Evolutionary conservation across 1,140 invertebrate genomes (phyloP).

Genomic region (Bombus affinis): DNA sequence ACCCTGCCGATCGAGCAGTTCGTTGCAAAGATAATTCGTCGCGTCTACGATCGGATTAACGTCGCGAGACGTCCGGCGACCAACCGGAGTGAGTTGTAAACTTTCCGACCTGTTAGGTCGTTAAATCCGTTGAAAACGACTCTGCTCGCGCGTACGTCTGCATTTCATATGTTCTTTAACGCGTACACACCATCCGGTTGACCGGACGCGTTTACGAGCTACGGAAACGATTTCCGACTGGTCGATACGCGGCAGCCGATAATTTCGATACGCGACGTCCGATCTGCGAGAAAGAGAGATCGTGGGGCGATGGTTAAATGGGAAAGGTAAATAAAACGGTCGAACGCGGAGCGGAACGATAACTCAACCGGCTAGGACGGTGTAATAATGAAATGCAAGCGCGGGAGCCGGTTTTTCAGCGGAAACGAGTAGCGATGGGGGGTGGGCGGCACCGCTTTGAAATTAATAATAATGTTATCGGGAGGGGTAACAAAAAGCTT

Average conservation of each 20-base stretch:
- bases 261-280: constrained; percentile 18
- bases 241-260: constrained; percentile 19
- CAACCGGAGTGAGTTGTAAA: too few species aligned
- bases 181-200: background rate
- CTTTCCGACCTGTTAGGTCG: background rate
- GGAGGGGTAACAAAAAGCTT: constrained; percentile 54
- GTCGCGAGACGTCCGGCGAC: background rate
- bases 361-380: constrained; percentile 11
- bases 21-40: constrained; percentile 21
- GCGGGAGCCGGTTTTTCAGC: constrained; percentile 38
- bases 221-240: background rate
- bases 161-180: too few species aligned
- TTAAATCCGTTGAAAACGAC: background rate
- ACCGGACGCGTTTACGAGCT: constrained; percentile 20
- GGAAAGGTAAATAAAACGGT: constrained; percentile 44
- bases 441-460: constrained; percentile 18
- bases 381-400: constrained; percentile 42
- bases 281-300: constrained; percentile 7
- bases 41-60: constrained; percentile 32
- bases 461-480: constrained; percentile 61
- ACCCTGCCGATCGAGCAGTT: background rate
- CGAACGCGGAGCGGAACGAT: constrained; percentile 40
- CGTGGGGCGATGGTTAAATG: background rate
- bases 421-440: background rate
- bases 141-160: background rate